phyloP scores from a whole-genome alignment of 2,797 vertebrate genomes.

The Melanotaenia trifasciata region DNA sequence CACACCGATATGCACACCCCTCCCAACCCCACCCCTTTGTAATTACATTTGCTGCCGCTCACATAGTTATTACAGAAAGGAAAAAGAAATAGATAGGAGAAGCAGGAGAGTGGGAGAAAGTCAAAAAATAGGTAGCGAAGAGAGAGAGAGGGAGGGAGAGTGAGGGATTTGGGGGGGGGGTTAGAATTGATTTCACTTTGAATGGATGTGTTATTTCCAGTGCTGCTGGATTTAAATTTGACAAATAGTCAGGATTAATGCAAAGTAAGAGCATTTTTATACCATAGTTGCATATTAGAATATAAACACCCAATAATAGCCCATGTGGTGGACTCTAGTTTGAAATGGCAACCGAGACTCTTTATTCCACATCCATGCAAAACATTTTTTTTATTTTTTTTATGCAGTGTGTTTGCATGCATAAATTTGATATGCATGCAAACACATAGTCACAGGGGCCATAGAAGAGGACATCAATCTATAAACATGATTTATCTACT shows the following conservation, averaged over 20 bases:
- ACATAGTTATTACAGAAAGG: slow-evolving; percentile 71
- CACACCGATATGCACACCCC: slow-evolving; percentile 6
- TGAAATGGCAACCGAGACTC: slow-evolving; percentile 52
- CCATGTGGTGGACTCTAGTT: slow-evolving; percentile 35
- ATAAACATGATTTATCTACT: slow-evolving; percentile 77
- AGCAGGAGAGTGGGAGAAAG: slow-evolving; percentile 60
- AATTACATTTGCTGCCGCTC: slow-evolving; percentile 79
- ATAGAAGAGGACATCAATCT: slow-evolving; percentile 68
- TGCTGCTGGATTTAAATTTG: slow-evolving; percentile 68
- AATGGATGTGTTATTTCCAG: slow-evolving; percentile 64
- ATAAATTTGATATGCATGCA: slow-evolving; percentile 59
- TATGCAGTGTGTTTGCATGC: slow-evolving; percentile 61
- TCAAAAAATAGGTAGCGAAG: slow-evolving; percentile 49
- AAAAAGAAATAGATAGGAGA: slow-evolving; percentile 71
- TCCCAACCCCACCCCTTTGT: slow-evolving; percentile 60
- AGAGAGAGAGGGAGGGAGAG: slow-evolving; percentile 3
- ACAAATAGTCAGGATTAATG: slow-evolving; percentile 70
- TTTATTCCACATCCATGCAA: slow-evolving; percentile 54
- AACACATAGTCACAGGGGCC: slow-evolving; percentile 62
- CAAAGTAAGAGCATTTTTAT: slow-evolving; percentile 53
- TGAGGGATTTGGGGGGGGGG: neutral
- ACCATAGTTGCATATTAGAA: slow-evolving; percentile 59
- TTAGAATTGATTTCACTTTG: slow-evolving; percentile 64
- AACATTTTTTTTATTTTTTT: slow-evolving; percentile 36
- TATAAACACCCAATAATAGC: slow-evolving; percentile 70